A percentile compares a stretch with the other conserved stretches of the same genome.
Evolutionary conservation across 2,113 vertebrate genomes (phyloP).

Genomic region (Dromiciops gliroides): DNA sequence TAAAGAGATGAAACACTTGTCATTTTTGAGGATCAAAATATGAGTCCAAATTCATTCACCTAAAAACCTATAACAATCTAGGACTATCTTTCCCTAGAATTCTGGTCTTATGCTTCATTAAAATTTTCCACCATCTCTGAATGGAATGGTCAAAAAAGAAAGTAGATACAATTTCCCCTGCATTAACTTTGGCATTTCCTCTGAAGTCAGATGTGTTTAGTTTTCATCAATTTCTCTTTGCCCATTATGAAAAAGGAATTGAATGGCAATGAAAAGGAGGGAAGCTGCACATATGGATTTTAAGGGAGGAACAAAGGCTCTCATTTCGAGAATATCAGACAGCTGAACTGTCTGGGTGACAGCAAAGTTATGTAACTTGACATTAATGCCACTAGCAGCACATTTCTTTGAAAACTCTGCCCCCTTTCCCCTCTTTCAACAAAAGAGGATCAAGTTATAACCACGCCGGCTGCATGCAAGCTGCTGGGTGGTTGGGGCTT

Average conservation of each 20-base stretch:
- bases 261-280: neutral
- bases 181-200: constrained; percentile 40
- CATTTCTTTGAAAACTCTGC: constrained; percentile 73
- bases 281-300: neutral
- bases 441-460: constrained; percentile 72
- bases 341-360: constrained; percentile 72
- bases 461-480: constrained; percentile 64
- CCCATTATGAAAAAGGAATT: neutral
- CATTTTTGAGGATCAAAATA: neutral
- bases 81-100: neutral
- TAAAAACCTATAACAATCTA: neutral
- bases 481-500: neutral
- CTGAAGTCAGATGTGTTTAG: constrained; percentile 25
- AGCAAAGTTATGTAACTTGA: constrained; percentile 71
- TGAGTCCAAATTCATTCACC: neutral
- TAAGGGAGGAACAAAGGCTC: constrained; percentile 65
- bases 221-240: constrained; percentile 42
- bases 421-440: constrained; percentile 71
- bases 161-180: constrained; percentile 44
- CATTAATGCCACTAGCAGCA: constrained; percentile 73
- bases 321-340: constrained; percentile 60
- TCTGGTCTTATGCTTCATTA: constrained; percentile 34
- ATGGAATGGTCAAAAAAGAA: constrained; percentile 42
- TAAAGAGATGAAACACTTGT: neutral
- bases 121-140: constrained; percentile 34